phyloP scores from a whole-genome alignment of 2,888 invertebrate species.

The Harpalus rubripes region DNA sequence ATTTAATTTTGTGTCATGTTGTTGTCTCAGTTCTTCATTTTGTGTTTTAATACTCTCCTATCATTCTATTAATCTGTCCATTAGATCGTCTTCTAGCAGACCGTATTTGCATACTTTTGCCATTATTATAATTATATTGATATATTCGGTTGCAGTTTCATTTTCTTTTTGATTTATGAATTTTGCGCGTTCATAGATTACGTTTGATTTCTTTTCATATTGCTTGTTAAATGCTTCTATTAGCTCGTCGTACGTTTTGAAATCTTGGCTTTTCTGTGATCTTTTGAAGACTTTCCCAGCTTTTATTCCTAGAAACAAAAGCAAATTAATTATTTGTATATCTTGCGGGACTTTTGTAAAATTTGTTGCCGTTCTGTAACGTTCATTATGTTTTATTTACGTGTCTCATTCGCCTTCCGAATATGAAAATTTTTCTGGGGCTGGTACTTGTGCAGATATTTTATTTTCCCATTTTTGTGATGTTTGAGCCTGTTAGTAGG shows the following conservation, averaged over 20 bases:
- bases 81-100: slow-evolving; percentile 68
- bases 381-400: no score
- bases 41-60: slow-evolving; percentile 69
- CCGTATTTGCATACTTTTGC: no score
- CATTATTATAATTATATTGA: no score
- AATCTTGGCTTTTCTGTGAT: slow-evolving; percentile 67
- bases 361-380: no score
- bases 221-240: background rate
- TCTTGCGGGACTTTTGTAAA: no score
- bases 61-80: slow-evolving; percentile 71
- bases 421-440: no score
- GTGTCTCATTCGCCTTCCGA: no score
- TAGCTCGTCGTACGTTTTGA: background rate
- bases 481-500: no score
- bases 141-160: background rate
- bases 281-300: slow-evolving; percentile 70
- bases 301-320: slow-evolving; percentile 68
- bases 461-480: no score
- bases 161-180: background rate
- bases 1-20: background rate
- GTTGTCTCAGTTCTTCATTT: slow-evolving; percentile 60
- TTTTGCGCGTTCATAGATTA: slow-evolving; percentile 18
- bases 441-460: no score
- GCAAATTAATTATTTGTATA: no score
- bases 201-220: background rate